Evolutionary conservation across 1,140 invertebrate species (phyloP).

Genomic region (Drosophila busckii): DNA sequence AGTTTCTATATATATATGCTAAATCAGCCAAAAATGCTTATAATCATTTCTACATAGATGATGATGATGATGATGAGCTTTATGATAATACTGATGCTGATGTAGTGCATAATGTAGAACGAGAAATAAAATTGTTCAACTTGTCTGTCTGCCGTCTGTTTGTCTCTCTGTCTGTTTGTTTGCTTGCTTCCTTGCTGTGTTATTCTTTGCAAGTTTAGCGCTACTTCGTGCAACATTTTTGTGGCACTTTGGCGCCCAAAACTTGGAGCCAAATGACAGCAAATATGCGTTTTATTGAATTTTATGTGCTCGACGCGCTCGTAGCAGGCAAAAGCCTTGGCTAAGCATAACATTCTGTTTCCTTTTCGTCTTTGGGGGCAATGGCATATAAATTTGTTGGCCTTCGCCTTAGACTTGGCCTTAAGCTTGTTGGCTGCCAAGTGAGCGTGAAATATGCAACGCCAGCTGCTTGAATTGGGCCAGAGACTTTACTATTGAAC

Average conservation of each 20-base stretch:
- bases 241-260: conserved; percentile 71
- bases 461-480: conserved; percentile 2
- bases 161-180: conserved; percentile 17
- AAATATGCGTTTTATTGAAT: conserved; percentile 77
- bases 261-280: conserved; percentile 72
- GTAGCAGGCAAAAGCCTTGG: conserved; percentile 21
- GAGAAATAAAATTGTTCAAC: conserved; percentile 16
- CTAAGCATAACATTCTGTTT: conserved; percentile 31
- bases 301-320: conserved; percentile 54
- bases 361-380: no score
- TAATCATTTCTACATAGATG: conserved; percentile 55
- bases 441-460: conserved; percentile 55
- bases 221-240: conserved; percentile 53
- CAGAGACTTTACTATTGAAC: not conserved
- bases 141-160: conserved; percentile 26
- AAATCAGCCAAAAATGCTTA: conserved; percentile 72
- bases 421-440: conserved; percentile 28
- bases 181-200: conserved; percentile 13
- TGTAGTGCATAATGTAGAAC: not conserved
- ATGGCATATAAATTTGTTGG: no score
- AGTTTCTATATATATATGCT: no score
- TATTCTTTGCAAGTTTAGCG: conserved; percentile 58
- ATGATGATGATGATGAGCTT: conserved; percentile 33
- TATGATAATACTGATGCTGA: conserved; percentile 28
- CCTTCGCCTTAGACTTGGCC: conserved; percentile 1